Evolutionary conservation across 2,797 vertebrate genomes (phyloP).

Genomic region (Fratercula arctica): DNA sequence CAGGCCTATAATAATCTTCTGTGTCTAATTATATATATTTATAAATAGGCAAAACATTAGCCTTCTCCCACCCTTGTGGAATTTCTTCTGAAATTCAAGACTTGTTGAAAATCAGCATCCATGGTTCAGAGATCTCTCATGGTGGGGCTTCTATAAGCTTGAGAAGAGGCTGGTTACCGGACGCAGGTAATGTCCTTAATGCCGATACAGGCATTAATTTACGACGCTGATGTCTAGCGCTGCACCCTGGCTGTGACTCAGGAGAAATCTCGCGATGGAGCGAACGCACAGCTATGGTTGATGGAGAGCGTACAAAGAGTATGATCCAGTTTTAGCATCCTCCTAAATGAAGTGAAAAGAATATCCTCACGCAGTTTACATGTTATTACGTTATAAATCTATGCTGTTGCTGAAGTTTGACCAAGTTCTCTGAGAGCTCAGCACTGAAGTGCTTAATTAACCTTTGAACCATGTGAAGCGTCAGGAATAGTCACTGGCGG

Average conservation of each 20-base stretch:
- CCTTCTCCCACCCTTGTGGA: neutral
- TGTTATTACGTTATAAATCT: neutral
- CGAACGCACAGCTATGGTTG: neutral
- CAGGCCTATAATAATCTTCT: neutral
- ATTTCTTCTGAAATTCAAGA: neutral
- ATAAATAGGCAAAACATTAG: neutral
- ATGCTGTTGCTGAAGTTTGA: neutral
- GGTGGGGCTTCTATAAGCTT: neutral
- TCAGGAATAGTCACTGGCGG: neutral
- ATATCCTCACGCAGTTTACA: neutral
- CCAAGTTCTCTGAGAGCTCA: neutral
- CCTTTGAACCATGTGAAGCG: neutral
- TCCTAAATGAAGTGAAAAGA: neutral
- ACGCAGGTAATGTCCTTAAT: too few species aligned
- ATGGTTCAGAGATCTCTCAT: neutral
- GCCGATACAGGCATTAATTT: neutral
- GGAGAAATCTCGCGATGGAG: neutral
- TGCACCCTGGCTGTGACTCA: neutral
- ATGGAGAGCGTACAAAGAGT: fast-evolving
- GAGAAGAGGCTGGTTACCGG: neutral
- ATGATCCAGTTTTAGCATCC: neutral
- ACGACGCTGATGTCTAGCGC: neutral
- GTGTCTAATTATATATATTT: neutral
- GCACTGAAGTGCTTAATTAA: neutral
- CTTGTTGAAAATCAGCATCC: neutral